Evolutionary conservation across 1,140 invertebrate genomes (phyloP), one percentile per base, ranked within the genome.

Genomic region (Akabosia matsudoensis): DNA sequence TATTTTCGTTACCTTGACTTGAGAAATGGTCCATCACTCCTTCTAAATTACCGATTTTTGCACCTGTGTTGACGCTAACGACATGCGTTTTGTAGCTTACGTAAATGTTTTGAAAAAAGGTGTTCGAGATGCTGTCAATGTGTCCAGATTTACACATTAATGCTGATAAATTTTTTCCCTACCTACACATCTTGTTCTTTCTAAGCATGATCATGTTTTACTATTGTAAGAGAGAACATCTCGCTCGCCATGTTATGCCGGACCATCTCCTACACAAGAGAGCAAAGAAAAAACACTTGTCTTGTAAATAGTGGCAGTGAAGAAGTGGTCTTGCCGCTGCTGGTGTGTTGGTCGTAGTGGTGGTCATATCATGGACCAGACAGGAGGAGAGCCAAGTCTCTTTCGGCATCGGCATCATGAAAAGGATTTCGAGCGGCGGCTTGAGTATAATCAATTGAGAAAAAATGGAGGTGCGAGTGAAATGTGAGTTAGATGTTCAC

Each of bases 381-480:
- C 33, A 72, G 70, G 70, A 72, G 37, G 73, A 56, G 73, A 74
- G 37, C 37, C 70, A 31, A 24, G 33, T 72, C 45, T 74, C 52
- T 74, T 54, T 64, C 70, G 74, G 74, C 76, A 72, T 78, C 79
- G 79, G 79, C 75, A 31, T 30, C 73, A 72, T 79, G 77, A 78
- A 81, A 79, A 81, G 70, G 80, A 74, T 75, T n/a, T 28, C 45
- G 75, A 76, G 72, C 75, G 71, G 76, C 71, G 22, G 74, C 74
- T 73, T 77, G 74, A 78, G 76, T 79, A 70, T 81, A 81, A 81
- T 81, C 80, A 81, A 81, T 81, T 81, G 80, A 79, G 79, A 77
- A 80, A 80, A 75, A 70, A 75, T 74, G 73, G 78, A 76, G 79
- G 77, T 81, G 78, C 79, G 79, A 78, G 79, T 81, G 77, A 81